Evolutionary conservation across 1,140 invertebrate species (phyloP).

Genomic region (Chionoecetes opilio): DNA sequence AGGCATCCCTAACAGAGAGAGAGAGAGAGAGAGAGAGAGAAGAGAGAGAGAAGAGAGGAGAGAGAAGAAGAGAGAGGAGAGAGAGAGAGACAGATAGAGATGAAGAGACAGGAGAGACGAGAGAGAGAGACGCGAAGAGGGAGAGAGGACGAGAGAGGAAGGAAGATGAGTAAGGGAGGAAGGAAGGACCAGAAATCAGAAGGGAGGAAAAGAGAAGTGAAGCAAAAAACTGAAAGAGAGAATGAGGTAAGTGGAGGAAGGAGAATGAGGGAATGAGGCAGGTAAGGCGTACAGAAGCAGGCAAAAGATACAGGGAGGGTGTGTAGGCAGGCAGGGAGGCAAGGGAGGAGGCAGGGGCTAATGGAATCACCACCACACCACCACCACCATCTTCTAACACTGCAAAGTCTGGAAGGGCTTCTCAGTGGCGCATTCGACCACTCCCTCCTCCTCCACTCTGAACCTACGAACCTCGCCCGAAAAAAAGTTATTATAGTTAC

Average conservation of each 20-base stretch:
- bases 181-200: too few species aligned
- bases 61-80: background rate
- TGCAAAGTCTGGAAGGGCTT: background rate
- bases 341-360: background rate
- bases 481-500: too few species aligned
- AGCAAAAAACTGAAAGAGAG: too few species aligned
- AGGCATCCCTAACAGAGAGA: too few species aligned
- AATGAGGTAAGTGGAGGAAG: too few species aligned
- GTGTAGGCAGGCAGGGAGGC: too few species aligned
- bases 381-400: background rate
- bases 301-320: too few species aligned
- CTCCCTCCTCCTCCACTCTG: background rate
- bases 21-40: background rate
- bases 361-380: background rate
- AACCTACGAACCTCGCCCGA: too few species aligned
- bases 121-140: background rate
- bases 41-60: too few species aligned
- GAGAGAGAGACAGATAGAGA: background rate
- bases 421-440: constrained; percentile 4
- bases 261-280: too few species aligned
- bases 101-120: background rate
- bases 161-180: background rate
- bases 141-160: background rate
- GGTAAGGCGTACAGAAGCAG: too few species aligned
- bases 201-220: too few species aligned